These are phyloP conservation scores for Laupala kohalensis DNA, from an alignment of 1,140 invertebrate genomes.

Conservation along the genomic window DNA sequence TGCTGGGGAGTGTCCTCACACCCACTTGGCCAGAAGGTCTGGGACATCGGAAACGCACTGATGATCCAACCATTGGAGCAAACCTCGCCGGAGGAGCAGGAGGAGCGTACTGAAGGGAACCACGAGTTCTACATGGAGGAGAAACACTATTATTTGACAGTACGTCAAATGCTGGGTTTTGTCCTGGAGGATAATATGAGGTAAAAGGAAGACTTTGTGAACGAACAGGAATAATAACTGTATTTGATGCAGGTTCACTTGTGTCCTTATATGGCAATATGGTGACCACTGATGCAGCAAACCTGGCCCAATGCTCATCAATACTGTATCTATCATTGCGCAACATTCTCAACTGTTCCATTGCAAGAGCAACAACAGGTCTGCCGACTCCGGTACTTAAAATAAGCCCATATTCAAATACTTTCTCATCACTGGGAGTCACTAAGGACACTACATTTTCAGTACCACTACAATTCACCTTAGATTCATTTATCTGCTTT, in stretches of 20 bases:
- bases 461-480: no score
- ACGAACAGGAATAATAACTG: not conserved
- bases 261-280: not conserved
- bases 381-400: slow-evolving; percentile 24
- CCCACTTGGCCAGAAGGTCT: not conserved
- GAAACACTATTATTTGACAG: no score
- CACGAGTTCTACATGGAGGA: not conserved
- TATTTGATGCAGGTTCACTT: not conserved
- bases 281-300: slow-evolving; percentile 25
- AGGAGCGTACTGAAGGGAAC: not conserved
- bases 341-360: slow-evolving; percentile 15
- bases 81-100: not conserved
- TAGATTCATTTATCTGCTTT: no score
- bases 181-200: not conserved
- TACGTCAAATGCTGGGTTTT: no score
- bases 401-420: slow-evolving; percentile 17
- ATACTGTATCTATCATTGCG: slow-evolving; percentile 19
- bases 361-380: slow-evolving; percentile 20
- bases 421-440: not conserved
- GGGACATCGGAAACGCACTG: not conserved
- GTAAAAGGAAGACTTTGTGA: not conserved
- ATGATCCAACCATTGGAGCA: not conserved
- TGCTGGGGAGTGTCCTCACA: not conserved
- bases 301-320: slow-evolving; percentile 23
- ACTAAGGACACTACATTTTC: no score